These are phyloP conservation scores for Andricus quercusramuli DNA, from an alignment of 2,888 invertebrate genomes.

Conservation along the genomic window DNA sequence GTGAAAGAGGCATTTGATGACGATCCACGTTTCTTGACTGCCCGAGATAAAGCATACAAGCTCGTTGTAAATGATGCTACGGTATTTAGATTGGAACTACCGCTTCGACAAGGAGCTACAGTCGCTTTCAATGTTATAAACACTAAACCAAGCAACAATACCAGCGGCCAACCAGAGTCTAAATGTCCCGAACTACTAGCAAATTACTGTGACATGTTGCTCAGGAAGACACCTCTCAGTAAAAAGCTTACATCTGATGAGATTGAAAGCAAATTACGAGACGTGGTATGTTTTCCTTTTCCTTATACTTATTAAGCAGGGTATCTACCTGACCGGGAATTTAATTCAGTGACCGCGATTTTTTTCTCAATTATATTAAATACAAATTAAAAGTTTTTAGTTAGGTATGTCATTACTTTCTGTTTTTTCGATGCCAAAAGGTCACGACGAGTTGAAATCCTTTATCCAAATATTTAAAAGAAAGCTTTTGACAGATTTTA, in stretches of 20 bases:
- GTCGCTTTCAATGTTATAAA: slow-evolving; percentile 82
- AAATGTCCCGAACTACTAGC: slow-evolving; percentile 99
- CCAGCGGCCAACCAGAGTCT: slow-evolving; percentile 88
- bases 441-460: no score
- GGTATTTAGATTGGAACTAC: slow-evolving; percentile 84
- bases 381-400: no score
- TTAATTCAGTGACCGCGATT: no score
- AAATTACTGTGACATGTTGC: slow-evolving; percentile 99
- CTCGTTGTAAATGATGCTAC: slow-evolving; percentile 98
- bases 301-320: slow-evolving; percentile 39
- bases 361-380: no score
- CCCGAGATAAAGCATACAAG: slow-evolving; percentile 98
- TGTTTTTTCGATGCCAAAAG: no score
- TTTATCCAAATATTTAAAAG: no score
- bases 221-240: slow-evolving; percentile 96
- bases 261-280: slow-evolving; percentile 94
- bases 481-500: no score
- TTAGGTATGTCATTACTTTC: no score
- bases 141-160: slow-evolving; percentile 72
- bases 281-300: slow-evolving; percentile 85
- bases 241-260: slow-evolving; percentile 98
- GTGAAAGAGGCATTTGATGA: slow-evolving; percentile 97
- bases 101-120: slow-evolving; percentile 69
- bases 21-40: slow-evolving; percentile 98
- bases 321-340: no score